A percentile compares a stretch with the other conserved stretches of the same genome.
phyloP scores from a whole-genome alignment of 2,797 vertebrate genomes.

The Sebastes kiyomatsui region DNA sequence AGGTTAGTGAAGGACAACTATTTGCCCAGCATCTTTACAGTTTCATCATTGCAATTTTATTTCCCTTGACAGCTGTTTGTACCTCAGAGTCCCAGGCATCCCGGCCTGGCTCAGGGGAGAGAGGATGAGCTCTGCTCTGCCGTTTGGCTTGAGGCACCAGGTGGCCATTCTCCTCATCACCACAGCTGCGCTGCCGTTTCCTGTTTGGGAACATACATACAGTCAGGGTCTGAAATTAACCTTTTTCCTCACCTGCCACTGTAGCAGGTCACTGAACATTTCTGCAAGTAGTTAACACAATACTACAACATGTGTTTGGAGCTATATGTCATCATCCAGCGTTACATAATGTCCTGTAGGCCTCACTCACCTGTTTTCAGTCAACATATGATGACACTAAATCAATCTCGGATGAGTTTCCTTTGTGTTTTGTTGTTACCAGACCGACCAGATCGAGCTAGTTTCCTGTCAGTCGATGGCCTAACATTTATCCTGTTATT shows the following conservation, averaged over 20 bases:
- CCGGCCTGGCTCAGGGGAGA: conserved; percentile 76
- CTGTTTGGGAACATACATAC: conserved; percentile 52
- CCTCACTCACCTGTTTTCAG: conserved; percentile 79
- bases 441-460: conserved; percentile 20
- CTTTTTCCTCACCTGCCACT: too few species aligned
- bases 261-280: too few species aligned
- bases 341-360: neutral
- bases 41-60: neutral
- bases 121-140: conserved; percentile 78
- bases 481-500: neutral
- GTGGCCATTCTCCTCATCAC: conserved; percentile 86
- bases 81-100: conserved; percentile 86
- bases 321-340: neutral
- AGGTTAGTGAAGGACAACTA: neutral
- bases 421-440: conserved; percentile 16
- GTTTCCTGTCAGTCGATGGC: conserved; percentile 30
- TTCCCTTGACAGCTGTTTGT: neutral
- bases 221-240: too few species aligned
- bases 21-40: neutral
- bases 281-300: neutral
- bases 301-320: neutral
- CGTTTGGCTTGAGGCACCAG: conserved; percentile 89
- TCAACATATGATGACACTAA: conserved; percentile 77
- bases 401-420: conserved; percentile 21
- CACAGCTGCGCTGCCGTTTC: conserved; percentile 90